These are phyloP conservation scores for Ptiloglossa arizonensis DNA, from an alignment of 1,140 invertebrate genomes.

Conservation along the genomic window DNA sequence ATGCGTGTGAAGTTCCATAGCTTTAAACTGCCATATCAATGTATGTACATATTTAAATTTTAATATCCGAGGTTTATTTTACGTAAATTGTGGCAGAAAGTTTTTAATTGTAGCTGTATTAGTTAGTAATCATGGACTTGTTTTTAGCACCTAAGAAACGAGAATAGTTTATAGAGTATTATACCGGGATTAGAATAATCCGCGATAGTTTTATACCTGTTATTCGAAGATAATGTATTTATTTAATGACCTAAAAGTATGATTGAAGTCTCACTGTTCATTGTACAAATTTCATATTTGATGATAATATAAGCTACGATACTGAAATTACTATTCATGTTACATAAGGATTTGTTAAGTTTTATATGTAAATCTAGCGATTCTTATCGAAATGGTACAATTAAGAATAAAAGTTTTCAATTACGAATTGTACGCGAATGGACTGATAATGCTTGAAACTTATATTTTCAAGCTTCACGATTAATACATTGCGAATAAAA, in stretches of 20 bases:
- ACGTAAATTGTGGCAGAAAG: slow-evolving; percentile 45
- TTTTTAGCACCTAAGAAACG: slow-evolving; percentile 33
- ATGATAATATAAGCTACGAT: slow-evolving; percentile 26
- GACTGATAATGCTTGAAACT: slow-evolving; percentile 48
- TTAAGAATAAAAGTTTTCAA: slow-evolving; percentile 35
- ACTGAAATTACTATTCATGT: slow-evolving; percentile 45
- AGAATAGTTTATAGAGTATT: slow-evolving; percentile 36
- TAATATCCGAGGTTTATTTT: slow-evolving; percentile 33
- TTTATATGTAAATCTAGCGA: slow-evolving; percentile 63
- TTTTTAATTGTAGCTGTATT: slow-evolving; percentile 21
- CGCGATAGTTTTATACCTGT: slow-evolving; percentile 42
- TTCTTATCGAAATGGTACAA: slow-evolving; percentile 42
- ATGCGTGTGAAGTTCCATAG: slow-evolving; percentile 45
- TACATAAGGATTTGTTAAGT: slow-evolving; percentile 67
- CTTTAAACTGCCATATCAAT: slow-evolving; percentile 65
- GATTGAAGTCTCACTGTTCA: slow-evolving; percentile 48
- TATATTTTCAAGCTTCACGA: slow-evolving; percentile 27
- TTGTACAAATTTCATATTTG: slow-evolving; percentile 67
- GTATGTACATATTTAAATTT: slow-evolving; percentile 58
- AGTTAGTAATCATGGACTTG: slow-evolving; percentile 30
- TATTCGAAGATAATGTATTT: slow-evolving; percentile 61
- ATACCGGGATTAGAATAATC: slow-evolving; percentile 8
- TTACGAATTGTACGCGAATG: slow-evolving; percentile 17
- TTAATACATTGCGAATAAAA: neutral
- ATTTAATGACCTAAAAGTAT: slow-evolving; percentile 52